These are phyloP conservation scores for Tragopan temminckii DNA, from an alignment of 2,797 vertebrate species.

Conservation along the genomic window DNA sequence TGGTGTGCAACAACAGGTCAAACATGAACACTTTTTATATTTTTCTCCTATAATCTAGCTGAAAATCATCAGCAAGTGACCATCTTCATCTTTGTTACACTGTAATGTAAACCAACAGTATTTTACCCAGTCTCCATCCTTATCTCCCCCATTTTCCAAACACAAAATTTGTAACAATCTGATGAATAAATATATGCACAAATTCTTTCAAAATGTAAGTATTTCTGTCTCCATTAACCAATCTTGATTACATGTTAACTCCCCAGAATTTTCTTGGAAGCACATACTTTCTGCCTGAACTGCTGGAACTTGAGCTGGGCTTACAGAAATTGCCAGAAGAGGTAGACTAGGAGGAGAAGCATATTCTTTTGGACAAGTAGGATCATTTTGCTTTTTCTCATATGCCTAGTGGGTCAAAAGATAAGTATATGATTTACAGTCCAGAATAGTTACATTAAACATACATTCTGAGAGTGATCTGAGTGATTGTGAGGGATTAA, in stretches of 20 bases:
- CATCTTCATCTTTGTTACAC: not conserved
- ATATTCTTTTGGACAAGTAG: slow-evolving; percentile 55
- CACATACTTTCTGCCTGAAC: slow-evolving; percentile 76
- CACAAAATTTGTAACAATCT: not conserved
- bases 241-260: not conserved
- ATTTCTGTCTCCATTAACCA: not conserved
- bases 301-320: slow-evolving; percentile 61
- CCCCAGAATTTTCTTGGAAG: not conserved
- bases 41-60: not conserved
- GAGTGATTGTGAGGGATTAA: not conserved
- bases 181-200: not conserved
- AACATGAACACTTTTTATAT: not conserved
- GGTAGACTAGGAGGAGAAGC: slow-evolving; percentile 73
- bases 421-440: slow-evolving; percentile 1
- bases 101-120: not conserved
- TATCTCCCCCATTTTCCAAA: not conserved
- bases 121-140: not conserved
- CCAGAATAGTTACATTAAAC: not conserved
- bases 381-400: slow-evolving; percentile 48
- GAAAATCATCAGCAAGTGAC: not conserved
- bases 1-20: not conserved
- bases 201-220: not conserved
- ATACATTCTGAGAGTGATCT: not conserved
- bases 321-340: slow-evolving; percentile 59
- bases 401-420: slow-evolving; percentile 69